These are phyloP conservation scores for Andrena camellia DNA, from an alignment of 2,888 invertebrate genomes.

Conservation along the genomic window DNA sequence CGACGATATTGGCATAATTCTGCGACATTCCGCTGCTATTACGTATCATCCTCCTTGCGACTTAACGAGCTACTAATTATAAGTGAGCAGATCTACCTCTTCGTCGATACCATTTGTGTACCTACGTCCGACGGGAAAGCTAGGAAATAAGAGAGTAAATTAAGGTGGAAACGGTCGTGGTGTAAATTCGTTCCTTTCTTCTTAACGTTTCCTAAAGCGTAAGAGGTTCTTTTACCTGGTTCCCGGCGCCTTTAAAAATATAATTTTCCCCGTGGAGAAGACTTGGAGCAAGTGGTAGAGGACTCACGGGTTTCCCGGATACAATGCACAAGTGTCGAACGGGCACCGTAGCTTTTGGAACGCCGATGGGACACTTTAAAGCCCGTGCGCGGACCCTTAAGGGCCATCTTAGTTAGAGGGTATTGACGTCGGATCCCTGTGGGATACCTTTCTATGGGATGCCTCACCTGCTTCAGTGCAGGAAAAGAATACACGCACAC, in stretches of 20 bases:
- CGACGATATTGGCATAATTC: background rate
- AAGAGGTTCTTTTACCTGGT: background rate
- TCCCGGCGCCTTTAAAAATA: background rate
- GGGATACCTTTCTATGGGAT: conserved; percentile 53
- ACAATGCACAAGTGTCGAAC: conserved; percentile 45
- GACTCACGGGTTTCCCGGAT: conserved; percentile 10
- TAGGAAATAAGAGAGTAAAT: background rate
- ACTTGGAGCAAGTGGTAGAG: conserved; percentile 5
- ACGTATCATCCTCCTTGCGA: too few relatives aligned
- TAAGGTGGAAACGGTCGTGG: background rate
- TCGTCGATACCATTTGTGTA: background rate
- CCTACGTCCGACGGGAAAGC: background rate
- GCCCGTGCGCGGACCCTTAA: conserved; percentile 52
- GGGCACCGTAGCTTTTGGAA: conserved; percentile 51
- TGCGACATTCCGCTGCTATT: background rate
- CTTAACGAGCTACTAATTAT: background rate
- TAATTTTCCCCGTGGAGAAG: background rate
- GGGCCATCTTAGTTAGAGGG: conserved; percentile 73
- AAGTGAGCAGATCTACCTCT: background rate
- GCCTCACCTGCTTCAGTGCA: conserved; percentile 65
- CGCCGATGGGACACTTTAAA: conserved; percentile 49
- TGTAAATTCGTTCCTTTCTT: background rate
- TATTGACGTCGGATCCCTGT: conserved; percentile 69
- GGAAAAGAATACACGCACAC: conserved; percentile 30
- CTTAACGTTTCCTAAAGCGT: background rate